Base-by-base conservation (phyloP, 2,888 invertebrate genomes). In the Andrena marginata region DNA sequence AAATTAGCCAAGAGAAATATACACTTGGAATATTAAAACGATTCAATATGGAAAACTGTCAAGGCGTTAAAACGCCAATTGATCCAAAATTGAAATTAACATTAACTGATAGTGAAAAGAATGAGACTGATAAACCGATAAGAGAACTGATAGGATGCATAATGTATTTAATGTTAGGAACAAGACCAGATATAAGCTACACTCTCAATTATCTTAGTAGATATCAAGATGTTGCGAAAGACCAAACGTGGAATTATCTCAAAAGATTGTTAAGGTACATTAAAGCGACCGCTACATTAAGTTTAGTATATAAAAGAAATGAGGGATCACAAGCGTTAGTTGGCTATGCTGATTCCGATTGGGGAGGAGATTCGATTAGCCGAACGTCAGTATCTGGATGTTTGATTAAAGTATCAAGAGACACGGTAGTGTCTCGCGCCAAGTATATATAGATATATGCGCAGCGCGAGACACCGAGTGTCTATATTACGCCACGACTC, bases 131-230 rank as follows among this genome's bases (percentile, higher is more conserved):
- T 0, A 63, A 63, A 13, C 23, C 63, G 0, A 2, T 42, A 20
- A 63, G 13, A 63, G 80, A 80, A n/a, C 1, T 75, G 23, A 54
- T 80, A 60, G 75, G 70, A 2, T 70, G 70, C 10, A 48, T 79
- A 56, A 74, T 79, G 79, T 79, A 64, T 2, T 29, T 74, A 2
- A 79, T 73, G 74, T 13, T 70, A 67, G 35, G 51, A n/a, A 26
- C 71, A 4, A 7, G 74, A 8, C 64, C 69, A 23, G 74, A 74
- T 60, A 16, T 70, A 16, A 70, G 70, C 31, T 75, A 64, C 29
- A 64, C 35, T 0, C 0, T 79, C 0, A 74, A 70, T 13, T 79
- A 60, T 20, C 67, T 75, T 10, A 75, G 74, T 56, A 54, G 65
- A 0, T 75, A 35, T 4, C 69, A 75, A n/a, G 69, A 70, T 29